A percentile compares a stretch with the other conserved stretches of the same genome.
phyloP scores from a whole-genome alignment of 2,113 vertebrate genomes.

The Tamias sibiricus region DNA sequence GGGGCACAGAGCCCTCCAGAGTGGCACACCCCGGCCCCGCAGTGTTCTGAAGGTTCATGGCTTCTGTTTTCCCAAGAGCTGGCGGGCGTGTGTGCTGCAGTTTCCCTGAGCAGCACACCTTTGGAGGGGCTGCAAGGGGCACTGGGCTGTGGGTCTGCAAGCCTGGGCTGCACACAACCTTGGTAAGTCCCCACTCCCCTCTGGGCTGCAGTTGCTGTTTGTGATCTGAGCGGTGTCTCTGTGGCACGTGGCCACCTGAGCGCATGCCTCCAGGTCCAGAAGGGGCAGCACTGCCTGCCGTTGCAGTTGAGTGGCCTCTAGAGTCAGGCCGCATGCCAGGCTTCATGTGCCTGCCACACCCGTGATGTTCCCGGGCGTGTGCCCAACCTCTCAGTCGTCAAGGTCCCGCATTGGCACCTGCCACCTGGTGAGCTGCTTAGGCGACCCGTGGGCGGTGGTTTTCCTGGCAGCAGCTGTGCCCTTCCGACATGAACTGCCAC shows the following conservation, averaged over 20 bases:
- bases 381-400: neutral
- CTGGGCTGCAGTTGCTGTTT: neutral
- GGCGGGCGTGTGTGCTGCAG: neutral
- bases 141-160: rapidly evolving
- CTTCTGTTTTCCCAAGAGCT: neutral
- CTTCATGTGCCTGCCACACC: too few species aligned
- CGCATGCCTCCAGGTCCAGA: neutral
- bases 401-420: too few species aligned
- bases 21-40: too few species aligned
- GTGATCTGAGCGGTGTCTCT: too few species aligned
- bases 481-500: neutral
- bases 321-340: neutral
- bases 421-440: neutral
- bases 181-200: neutral
- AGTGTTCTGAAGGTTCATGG: neutral
- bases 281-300: neutral
- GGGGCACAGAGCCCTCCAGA: rapidly evolving
- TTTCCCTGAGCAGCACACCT: neutral
- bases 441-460: neutral
- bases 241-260: neutral
- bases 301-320: rapidly evolving
- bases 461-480: too few species aligned
- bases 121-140: neutral
- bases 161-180: too few species aligned
- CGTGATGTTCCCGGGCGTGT: neutral